These are phyloP conservation scores for Sturnira hondurensis DNA, from an alignment of 2,113 vertebrate species.

Conservation along the genomic window DNA sequence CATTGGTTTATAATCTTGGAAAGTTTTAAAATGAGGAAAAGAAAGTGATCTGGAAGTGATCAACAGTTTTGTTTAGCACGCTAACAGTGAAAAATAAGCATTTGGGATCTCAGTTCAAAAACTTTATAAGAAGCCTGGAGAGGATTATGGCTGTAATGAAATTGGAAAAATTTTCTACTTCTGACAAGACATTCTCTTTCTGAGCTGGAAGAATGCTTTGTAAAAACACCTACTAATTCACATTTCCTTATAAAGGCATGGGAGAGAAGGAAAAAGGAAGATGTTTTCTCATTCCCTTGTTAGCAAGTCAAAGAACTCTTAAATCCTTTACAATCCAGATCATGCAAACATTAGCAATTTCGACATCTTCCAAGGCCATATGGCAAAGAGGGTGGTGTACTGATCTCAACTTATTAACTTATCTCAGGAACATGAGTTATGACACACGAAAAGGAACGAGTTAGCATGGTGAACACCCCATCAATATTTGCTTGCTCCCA, in stretches of 20 bases:
- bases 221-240: not conserved
- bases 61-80: not conserved
- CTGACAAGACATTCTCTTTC: not conserved
- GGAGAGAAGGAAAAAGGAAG: not conserved
- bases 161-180: not conserved
- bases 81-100: constrained; percentile 32
- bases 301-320: not conserved
- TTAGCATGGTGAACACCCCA: not conserved
- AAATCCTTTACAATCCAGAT: not conserved
- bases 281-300: not conserved
- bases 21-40: not conserved
- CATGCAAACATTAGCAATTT: not conserved
- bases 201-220: constrained; percentile 12
- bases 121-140: not conserved
- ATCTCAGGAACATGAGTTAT: not conserved
- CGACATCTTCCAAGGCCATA: not conserved
- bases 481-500: not conserved
- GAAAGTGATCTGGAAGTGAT: not conserved
- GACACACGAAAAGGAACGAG: not conserved
- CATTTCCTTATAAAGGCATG: not conserved
- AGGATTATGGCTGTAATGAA: not conserved
- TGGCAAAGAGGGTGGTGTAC: not conserved
- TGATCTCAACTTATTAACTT: not conserved
- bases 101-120: not conserved
- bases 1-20: not conserved